These are phyloP conservation scores for Vulpes ferrilata DNA, from an alignment of 2,113 vertebrate species.

Conservation along the genomic window DNA sequence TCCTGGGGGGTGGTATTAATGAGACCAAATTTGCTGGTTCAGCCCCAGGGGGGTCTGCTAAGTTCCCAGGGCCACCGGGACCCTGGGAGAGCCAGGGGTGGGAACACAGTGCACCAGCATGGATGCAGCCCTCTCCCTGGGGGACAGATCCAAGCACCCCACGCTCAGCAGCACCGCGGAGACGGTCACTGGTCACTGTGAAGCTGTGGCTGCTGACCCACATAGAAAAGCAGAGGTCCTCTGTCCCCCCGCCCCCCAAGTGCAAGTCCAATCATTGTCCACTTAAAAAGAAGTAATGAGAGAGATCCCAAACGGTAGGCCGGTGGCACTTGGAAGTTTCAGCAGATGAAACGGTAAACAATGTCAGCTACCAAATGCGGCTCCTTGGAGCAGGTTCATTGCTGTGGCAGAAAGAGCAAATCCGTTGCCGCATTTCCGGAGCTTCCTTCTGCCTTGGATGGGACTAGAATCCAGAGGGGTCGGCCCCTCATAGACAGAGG, in stretches of 20 bases:
- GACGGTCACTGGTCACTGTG: accelerated
- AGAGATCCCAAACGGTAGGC: neutral
- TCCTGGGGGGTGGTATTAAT: neutral
- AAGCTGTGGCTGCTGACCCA: neutral
- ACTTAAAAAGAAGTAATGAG: neutral
- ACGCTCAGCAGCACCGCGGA: accelerated
- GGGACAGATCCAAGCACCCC: neutral
- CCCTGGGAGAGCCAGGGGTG: no score
- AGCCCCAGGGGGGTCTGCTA: neutral
- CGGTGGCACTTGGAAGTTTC: neutral
- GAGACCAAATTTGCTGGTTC: neutral
- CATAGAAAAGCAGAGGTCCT: accelerated
- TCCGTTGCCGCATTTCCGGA: neutral
- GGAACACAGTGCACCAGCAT: accelerated
- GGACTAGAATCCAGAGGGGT: neutral
- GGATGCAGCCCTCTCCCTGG: accelerated
- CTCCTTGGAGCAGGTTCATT: neutral
- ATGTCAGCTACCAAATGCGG: neutral
- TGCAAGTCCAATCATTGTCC: accelerated
- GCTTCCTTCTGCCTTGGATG: neutral
- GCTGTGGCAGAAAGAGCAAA: neutral
- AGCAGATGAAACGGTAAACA: neutral
- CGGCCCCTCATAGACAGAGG: neutral
- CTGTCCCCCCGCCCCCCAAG: accelerated
- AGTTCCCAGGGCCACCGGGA: neutral